These are phyloP conservation scores for Aleiodes testaceus DNA, from an alignment of 2,888 invertebrate species.

Conservation along the genomic window DNA sequence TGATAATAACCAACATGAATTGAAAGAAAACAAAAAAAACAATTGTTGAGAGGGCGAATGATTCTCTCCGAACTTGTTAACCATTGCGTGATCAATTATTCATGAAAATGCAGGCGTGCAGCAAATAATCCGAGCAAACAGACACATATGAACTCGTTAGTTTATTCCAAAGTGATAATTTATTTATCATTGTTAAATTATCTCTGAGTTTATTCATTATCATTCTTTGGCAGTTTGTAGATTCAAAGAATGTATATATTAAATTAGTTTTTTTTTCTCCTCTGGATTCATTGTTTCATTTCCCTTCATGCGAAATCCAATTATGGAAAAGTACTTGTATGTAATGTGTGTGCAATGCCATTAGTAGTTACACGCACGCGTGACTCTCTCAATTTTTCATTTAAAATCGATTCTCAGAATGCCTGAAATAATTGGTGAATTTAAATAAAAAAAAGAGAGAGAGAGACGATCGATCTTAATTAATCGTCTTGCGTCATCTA, in stretches of 20 bases:
- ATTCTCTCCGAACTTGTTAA: constrained; percentile 43
- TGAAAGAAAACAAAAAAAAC: constrained; percentile 9
- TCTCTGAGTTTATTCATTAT: constrained; percentile 11
- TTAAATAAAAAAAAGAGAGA: no score
- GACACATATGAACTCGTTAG: constrained; percentile 60
- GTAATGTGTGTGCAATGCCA: constrained; percentile 26
- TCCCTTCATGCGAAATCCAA: constrained; percentile 59
- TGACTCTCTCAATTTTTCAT: constrained; percentile 34
- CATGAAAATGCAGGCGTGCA: constrained; percentile 55
- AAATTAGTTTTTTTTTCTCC: no score
- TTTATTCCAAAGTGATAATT: constrained; percentile 64
- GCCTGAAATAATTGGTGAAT: neutral
- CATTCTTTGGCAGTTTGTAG: neutral
- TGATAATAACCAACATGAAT: neutral
- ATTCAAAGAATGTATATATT: neutral
- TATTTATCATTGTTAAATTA: constrained; percentile 63
- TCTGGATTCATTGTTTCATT: constrained; percentile 32
- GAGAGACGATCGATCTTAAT: constrained; percentile 54
- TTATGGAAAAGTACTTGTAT: constrained; percentile 62
- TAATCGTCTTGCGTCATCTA: constrained; percentile 57
- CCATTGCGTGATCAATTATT: constrained; percentile 56
- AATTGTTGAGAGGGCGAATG: constrained; percentile 41
- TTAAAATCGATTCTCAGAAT: constrained; percentile 21
- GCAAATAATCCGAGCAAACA: constrained; percentile 61
- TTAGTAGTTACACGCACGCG: constrained; percentile 34